Evolutionary conservation across 2,797 vertebrate species (phyloP).

Genomic region (Phaenicophaeus curvirostris): DNA sequence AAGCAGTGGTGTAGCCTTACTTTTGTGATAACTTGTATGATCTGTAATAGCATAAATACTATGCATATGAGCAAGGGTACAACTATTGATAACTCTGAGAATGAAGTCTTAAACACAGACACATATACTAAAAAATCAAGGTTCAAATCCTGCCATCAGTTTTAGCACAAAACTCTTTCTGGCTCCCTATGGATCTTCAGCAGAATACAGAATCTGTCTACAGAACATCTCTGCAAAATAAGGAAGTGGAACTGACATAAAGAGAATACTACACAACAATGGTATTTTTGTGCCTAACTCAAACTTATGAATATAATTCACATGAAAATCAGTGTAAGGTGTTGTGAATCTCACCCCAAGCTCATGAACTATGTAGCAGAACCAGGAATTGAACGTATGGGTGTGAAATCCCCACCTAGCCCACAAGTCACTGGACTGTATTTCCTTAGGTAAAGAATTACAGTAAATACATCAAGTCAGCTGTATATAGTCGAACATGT

Average conservation of each 20-base stretch:
- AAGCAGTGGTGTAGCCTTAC: not conserved
- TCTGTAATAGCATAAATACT: not conserved
- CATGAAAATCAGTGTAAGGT: not conserved
- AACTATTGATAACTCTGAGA: not conserved
- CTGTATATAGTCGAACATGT: not conserved
- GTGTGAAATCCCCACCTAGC: not conserved
- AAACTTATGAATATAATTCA: not conserved
- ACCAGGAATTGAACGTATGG: not conserved
- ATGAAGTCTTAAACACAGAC: not conserved
- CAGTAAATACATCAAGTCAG: not conserved
- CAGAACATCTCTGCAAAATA: not conserved
- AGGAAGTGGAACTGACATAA: not conserved
- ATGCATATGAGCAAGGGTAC: not conserved
- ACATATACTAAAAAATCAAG: not conserved
- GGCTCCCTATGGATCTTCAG: not conserved
- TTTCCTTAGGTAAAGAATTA: slow-evolving; percentile 1
- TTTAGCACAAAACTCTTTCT: not conserved
- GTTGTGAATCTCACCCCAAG: not conserved
- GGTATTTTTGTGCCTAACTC: not conserved
- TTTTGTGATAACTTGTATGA: not conserved
- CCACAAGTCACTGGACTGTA: not conserved
- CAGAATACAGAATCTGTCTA: not conserved
- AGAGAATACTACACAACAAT: not conserved
- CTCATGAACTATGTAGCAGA: not conserved
- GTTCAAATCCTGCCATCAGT: not conserved